phyloP scores from a whole-genome alignment of 2,113 vertebrate genomes.

The Percina caprodes region DNA sequence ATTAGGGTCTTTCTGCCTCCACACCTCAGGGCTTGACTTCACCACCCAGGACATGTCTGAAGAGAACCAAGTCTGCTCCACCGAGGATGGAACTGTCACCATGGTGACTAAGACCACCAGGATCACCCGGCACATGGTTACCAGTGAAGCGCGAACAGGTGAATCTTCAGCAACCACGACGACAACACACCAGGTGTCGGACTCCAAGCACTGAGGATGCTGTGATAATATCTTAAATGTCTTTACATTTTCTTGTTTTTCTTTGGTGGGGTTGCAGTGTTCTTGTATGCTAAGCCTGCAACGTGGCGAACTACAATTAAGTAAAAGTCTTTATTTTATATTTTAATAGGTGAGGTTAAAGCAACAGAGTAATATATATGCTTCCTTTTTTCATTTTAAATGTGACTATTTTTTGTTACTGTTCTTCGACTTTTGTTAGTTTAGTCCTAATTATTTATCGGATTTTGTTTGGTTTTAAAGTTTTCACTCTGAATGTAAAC shows the following conservation, averaged over 20 bases:
- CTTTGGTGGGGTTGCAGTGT: slow-evolving; percentile 66
- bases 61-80: slow-evolving; percentile 67
- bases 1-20: slow-evolving; percentile 80
- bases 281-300: slow-evolving; percentile 46
- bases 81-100: slow-evolving; percentile 62
- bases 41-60: slow-evolving; percentile 70
- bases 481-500: slow-evolving; percentile 66
- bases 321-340: slow-evolving; percentile 56
- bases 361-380: slow-evolving; percentile 68
- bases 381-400: slow-evolving; percentile 58
- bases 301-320: slow-evolving; percentile 37
- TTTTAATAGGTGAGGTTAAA: slow-evolving; percentile 43
- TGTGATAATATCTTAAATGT: slow-evolving; percentile 49
- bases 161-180: slow-evolving; percentile 64
- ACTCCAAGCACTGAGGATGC: slow-evolving; percentile 62
- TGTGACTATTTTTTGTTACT: slow-evolving; percentile 64
- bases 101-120: slow-evolving; percentile 76
- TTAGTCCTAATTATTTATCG: slow-evolving; percentile 62
- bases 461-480: slow-evolving; percentile 64
- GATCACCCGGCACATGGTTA: slow-evolving; percentile 69
- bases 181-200: slow-evolving; percentile 36
- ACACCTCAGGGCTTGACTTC: slow-evolving; percentile 83
- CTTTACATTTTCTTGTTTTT: slow-evolving; percentile 28
- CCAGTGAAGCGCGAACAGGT: slow-evolving; percentile 68
- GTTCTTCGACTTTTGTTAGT: slow-evolving; percentile 56